Percentiles rank a stretch among this genome's conserved stretches.
Evolutionary conservation across 2,888 invertebrate species (phyloP).

Genomic region (Cephalotes varians): DNA sequence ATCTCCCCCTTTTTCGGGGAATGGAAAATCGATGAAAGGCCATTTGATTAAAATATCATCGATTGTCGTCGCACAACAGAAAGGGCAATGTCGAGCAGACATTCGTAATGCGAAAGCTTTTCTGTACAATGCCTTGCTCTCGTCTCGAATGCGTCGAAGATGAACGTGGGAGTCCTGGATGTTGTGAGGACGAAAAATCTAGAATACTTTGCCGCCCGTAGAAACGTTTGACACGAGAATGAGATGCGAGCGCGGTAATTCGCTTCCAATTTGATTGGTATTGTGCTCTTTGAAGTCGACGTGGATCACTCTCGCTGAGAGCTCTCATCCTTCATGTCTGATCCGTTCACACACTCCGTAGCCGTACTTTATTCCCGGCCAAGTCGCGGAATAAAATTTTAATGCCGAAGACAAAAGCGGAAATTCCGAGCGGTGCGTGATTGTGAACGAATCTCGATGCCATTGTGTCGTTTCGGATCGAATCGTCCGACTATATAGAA

Average conservation of each 20-base stretch:
- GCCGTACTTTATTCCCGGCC: slow-evolving; percentile 8
- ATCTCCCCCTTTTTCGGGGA: slow-evolving; percentile 1
- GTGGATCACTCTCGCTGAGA: slow-evolving; percentile 48
- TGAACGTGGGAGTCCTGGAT: background rate
- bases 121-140: background rate
- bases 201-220: slow-evolving; percentile 8
- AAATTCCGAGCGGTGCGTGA: background rate
- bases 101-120: background rate
- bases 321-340: slow-evolving; percentile 43
- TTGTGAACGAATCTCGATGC: slow-evolving; percentile 16
- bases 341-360: slow-evolving; percentile 44
- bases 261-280: slow-evolving; percentile 67
- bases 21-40: background rate
- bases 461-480: slow-evolving; percentile 23
- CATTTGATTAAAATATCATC: slow-evolving; percentile 66
- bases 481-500: background rate
- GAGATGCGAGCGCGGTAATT: slow-evolving; percentile 54
- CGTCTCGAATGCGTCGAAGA: background rate
- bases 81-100: background rate
- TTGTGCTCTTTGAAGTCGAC: slow-evolving; percentile 55
- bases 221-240: slow-evolving; percentile 52
- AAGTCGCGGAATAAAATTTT: slow-evolving; percentile 40
- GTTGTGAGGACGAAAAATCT: slow-evolving; percentile 14
- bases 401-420: slow-evolving; percentile 34
- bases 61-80: slow-evolving; percentile 37